Base-by-base conservation (phyloP, 2,797 vertebrate genomes). In the Sebastes wilsoni region DNA sequence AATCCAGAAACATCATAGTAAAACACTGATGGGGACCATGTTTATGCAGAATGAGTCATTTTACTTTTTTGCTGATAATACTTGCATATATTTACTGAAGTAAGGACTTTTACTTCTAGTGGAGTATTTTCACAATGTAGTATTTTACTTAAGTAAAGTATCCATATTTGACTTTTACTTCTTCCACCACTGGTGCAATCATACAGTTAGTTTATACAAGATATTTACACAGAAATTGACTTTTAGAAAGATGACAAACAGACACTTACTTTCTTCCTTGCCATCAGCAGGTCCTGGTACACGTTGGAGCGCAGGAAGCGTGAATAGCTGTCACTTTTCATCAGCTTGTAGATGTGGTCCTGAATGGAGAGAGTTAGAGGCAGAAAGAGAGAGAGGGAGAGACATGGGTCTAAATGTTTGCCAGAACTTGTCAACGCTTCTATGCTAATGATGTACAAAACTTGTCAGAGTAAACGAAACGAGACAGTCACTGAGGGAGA, bases 321-420 rank as follows among this genome's bases (percentile, higher is more conserved):
- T 0, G 98, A 94, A 2, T 99, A 99, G 94, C 98, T 99, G 96
- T 99, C 99, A 77, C 99, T 99, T 94, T 98, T 99, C 99, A 99
- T 99, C 96, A 99, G 95, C 90, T 99, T 99, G 94, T 99, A 99
- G 95, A 99, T 99, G 95, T 99, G 99, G 78, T 98, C 98, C 98
- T 99, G 93, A 79, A 89, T 46, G 49, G 30, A 72, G 23, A 67
- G 36, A 36, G 23, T 0, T n/a, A 30, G 54, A 25, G 13, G 22
- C 25, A 61, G 23, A 56, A 5, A 59, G 9, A 66, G 8, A 49
- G 18, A 28, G 10, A 30, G 6, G 16, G 52, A 38, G 8, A 16
- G 46, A n/a, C 9, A 2, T 38, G 13, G 25, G 52, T 52, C 10
- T 23, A 5, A 64, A 54, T 58, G 27, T 9, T 68, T 28, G 9